These are phyloP conservation scores for human (Homo sapiens) DNA, from an alignment of 2,113 vertebrate species.

Conservation along the genomic window GRCh38 chr1:44473001-44473500, in stretches of 20 bases:
- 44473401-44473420: background rate
- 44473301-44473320: constrained; percentile 88
- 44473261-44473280: constrained; percentile 92
- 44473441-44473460: background rate
- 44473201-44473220: constrained; percentile 90
- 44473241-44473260: constrained; percentile 93
- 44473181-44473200: constrained; percentile 87
- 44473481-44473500: background rate
- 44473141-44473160: constrained; percentile 74
- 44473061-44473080: background rate
- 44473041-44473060: background rate
- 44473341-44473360: constrained; percentile 84
- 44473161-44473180: constrained; percentile 79
- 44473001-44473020: background rate
- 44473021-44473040: background rate
- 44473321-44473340: constrained; percentile 87
- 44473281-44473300: constrained; percentile 89
- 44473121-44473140: constrained; percentile 39
- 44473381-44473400: constrained; percentile 80
- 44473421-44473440: constrained; percentile 9
- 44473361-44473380: constrained; percentile 79
- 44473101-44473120: constrained; percentile 65
- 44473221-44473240: constrained; percentile 89
- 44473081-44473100: constrained; percentile 40
- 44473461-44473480: background rate